phyloP scores from a whole-genome alignment of 1,140 invertebrate genomes.

The Arctopsyche grandis region DNA sequence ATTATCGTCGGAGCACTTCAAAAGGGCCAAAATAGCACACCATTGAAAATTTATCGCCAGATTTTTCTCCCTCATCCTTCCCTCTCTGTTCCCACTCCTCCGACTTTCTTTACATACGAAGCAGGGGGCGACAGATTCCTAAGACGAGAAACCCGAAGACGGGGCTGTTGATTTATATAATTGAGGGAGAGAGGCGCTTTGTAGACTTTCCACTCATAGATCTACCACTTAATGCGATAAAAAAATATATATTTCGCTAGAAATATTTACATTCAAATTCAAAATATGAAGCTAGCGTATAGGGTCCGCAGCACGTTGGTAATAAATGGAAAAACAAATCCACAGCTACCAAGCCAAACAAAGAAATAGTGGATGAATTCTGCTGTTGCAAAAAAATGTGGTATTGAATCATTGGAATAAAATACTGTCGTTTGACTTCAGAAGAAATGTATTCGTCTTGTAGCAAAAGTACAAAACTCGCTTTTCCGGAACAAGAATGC shows the following conservation, averaged over 20 bases:
- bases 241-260: too few relatives aligned
- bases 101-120: not conserved
- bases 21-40: constrained; percentile 21
- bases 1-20: not conserved
- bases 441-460: too few relatives aligned
- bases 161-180: constrained; percentile 29
- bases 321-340: too few relatives aligned
- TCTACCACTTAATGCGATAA: too few relatives aligned
- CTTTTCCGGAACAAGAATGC: not conserved
- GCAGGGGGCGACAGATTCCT: not conserved
- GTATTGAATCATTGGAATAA: too few relatives aligned
- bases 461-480: not conserved
- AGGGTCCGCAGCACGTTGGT: too few relatives aligned
- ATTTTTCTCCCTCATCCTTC: not conserved
- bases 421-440: too few relatives aligned
- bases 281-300: too few relatives aligned
- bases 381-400: too few relatives aligned
- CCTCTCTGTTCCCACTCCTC: not conserved
- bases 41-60: constrained; percentile 26
- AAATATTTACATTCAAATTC: too few relatives aligned
- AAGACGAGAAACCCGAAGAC: not conserved
- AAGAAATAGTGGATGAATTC: too few relatives aligned
- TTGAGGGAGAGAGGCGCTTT: constrained; percentile 13
- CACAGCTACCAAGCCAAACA: too few relatives aligned
- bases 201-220: not conserved